These are phyloP conservation scores for Sphecodes monilicornis DNA, from an alignment of 2,888 invertebrate species.

Conservation along the genomic window DNA sequence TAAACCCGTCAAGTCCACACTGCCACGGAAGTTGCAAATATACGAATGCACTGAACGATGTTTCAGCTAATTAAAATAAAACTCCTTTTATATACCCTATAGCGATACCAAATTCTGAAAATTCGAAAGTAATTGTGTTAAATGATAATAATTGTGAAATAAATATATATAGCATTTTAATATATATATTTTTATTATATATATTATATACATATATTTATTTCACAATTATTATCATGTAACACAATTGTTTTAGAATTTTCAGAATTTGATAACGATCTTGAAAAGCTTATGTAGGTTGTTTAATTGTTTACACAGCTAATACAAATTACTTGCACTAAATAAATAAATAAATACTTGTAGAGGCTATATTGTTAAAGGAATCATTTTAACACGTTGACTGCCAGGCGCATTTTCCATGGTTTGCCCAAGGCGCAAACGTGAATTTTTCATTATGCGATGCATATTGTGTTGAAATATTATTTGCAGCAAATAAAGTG, in stretches of 20 bases:
- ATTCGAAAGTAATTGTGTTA: no score
- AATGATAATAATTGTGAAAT: no score
- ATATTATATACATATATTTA: no score
- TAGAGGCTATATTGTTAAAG: neutral
- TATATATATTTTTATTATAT: no score
- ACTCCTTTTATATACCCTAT: no score
- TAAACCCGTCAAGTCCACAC: neutral
- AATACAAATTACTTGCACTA: neutral
- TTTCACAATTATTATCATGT: neutral
- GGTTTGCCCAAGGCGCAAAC: no score
- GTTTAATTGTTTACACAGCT: neutral
- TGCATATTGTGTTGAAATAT: no score
- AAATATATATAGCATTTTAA: no score
- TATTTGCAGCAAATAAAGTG: no score
- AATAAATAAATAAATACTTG: neutral
- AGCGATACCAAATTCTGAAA: no score
- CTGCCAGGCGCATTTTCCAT: no score
- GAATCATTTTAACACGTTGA: neutral
- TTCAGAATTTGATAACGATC: neutral
- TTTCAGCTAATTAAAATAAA: neutral
- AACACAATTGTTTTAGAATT: neutral
- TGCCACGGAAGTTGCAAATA: neutral
- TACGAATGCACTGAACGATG: neutral
- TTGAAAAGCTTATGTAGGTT: neutral
- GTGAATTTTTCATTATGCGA: no score